Evolutionary conservation across 2,113 vertebrate species (phyloP).

Genomic region (Shinisaurus crocodilurus): DNA sequence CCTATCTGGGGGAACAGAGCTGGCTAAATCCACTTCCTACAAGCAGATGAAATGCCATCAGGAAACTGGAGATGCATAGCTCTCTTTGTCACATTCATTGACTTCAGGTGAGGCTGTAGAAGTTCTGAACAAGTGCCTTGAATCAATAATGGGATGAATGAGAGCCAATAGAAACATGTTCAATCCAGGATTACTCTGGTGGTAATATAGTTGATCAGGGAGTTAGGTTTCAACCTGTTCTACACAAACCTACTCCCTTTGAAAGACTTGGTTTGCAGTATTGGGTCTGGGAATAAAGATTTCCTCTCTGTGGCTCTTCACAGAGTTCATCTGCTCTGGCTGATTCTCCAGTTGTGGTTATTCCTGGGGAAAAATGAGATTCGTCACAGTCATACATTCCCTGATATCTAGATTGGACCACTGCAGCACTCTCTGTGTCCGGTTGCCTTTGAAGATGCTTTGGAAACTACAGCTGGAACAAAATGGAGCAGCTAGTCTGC

Average conservation of each 20-base stretch:
- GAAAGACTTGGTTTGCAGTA: too few species aligned
- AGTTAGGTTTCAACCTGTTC: too few species aligned
- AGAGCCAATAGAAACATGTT: background rate
- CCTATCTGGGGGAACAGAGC: background rate
- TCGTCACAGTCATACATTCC: background rate
- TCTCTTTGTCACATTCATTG: background rate
- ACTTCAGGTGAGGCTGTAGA: background rate
- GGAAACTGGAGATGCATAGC: background rate
- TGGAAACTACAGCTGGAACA: background rate
- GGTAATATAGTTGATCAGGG: too few species aligned
- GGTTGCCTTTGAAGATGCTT: background rate
- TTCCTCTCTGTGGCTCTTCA: background rate
- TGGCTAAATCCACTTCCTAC: background rate
- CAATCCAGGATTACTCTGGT: background rate
- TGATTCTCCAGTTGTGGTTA: background rate
- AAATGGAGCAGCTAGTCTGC: background rate
- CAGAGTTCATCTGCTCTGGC: background rate
- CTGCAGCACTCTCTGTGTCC: background rate
- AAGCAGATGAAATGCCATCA: background rate
- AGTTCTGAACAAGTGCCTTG: background rate
- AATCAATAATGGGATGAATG: background rate
- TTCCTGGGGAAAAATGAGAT: background rate
- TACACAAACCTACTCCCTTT: too few species aligned
- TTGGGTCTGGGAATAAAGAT: background rate
- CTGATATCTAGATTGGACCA: background rate